Evolutionary conservation across 2,113 vertebrate species (phyloP), one percentile per base, ranked within the genome.

Genomic region (Anoplopoma fimbria): DNA sequence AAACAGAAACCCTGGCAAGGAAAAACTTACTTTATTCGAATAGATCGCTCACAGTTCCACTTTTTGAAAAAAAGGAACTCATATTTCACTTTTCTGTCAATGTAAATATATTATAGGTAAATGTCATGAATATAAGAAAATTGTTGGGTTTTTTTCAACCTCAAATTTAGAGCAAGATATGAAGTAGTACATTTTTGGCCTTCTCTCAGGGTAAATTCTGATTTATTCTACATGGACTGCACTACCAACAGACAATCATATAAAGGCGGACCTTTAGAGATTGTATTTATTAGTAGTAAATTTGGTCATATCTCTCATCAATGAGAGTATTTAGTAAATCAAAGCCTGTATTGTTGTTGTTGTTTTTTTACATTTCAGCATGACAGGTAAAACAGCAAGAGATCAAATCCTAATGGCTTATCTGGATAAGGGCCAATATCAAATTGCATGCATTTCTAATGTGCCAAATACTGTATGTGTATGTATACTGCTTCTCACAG

Each of bases 21-120:
- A 69, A 83, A 74, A 70, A 70, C 67, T 85, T 19, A 63, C 58
- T 82, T 51, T 75, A 63, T 88, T 89, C 84, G 68, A 89, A 77
- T 83, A 75, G n/a, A 79, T 67, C 27, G 23, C 61, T 82, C 67
- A 42, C 65, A 29, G 77, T 62, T 67, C 42, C 6, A 12, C 60
- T 38, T 63, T 31, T 10, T 5, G 1, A 15, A 40, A 77, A 77
- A 27, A 40, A 19, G 15, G 63, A 85, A 84, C 77, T 83, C 64
- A 68, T 64, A 83, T 73, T 69, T 75, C 83, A 68, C 29, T 68
- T 55, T 72, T 85, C 61, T 34, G 57, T 91, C 83, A 82, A 38
- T 58, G 57, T 82, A 85, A 87, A 68, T 68, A 40, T 51, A 47
- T 81, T 53, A 12, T 25, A 33, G 60, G 74, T 42, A 21, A 58